A percentile compares a stretch with the other conserved stretches of the same genome.
Conservation (phyloP, 2,797 vertebrate genomes). For the Hafferia zeledoni region DNA sequence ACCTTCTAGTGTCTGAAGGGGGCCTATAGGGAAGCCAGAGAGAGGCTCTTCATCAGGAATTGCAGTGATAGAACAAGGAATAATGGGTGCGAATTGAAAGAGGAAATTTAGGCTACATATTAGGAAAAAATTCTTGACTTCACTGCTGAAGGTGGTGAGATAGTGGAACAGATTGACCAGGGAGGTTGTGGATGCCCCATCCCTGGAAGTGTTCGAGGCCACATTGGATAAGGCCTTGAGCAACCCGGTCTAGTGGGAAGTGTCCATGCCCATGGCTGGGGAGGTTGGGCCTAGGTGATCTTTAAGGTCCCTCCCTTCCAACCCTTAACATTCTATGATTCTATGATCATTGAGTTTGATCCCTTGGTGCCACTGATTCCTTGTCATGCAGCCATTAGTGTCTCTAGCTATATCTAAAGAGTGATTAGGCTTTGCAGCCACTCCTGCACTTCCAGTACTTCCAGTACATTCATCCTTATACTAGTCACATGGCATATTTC, state of each 20-base stretch:
- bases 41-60: background rate
- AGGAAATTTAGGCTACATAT: background rate
- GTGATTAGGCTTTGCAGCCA: background rate
- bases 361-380: background rate
- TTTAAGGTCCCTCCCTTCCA: rapidly evolving
- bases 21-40: background rate
- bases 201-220: background rate
- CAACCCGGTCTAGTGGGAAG: background rate
- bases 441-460: background rate
- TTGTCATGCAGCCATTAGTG: background rate
- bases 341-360: background rate
- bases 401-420: background rate
- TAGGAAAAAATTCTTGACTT: background rate
- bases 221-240: background rate
- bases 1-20: background rate
- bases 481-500: background rate
- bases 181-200: background rate
- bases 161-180: background rate
- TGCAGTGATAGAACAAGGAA: background rate
- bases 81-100: background rate
- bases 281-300: background rate
- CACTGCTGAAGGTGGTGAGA: too few species aligned
- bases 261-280: background rate
- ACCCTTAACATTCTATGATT: background rate
- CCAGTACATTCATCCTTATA: background rate